Base-by-base conservation (phyloP, 2,888 invertebrate genomes). In the Eupelmus urozonus region DNA sequence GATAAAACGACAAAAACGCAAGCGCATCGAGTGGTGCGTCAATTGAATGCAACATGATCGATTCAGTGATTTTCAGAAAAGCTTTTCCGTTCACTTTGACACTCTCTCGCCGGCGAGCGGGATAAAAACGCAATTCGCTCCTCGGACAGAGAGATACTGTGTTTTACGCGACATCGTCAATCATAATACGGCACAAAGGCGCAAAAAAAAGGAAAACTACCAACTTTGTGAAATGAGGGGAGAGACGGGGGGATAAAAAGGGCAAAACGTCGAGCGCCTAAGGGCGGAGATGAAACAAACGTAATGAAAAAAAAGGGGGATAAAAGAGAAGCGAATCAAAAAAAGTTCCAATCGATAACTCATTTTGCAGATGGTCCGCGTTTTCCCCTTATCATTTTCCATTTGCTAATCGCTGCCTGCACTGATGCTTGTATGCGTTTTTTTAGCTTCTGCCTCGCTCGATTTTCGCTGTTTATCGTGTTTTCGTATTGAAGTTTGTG, bases 371-470 rank as follows among this genome's bases (percentile, higher is more conserved):
- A 81, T 81, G 78, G 81, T 59, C 77, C 79, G 75, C 80, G 79
- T 16, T 16, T 29, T n/a, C n/a, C 23, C n/a, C 59, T 59, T 80
- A 82, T 78, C 79, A n/a, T 79, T 79, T 78, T 80, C 81, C 73
- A 82, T 83, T 83, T 81, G 78, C 82, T 83, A 82, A 83, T 83
- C 82, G 82, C 71, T 70, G 49, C 53, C 18, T 27, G 9, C 42
- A 29, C 62, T 62, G 13, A 40, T 20, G 20, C 20, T 11, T 18
- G 29, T 27, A 3, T 29, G n/a, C 27, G 27, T 16, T 59, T 59
- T n/a, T n/a, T 59, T 27, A n/a, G 11, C 29, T 59, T 59, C 18
- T 23, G 34, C n/a, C 29, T 23, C 11, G 2, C 59, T 29, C 16
- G 18, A 18, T 0, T 53, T 23, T 20, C 1, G 4, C 18, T 20